These are phyloP conservation scores for Xylophagus ater DNA, from an alignment of 2,888 invertebrate species.

Conservation along the genomic window DNA sequence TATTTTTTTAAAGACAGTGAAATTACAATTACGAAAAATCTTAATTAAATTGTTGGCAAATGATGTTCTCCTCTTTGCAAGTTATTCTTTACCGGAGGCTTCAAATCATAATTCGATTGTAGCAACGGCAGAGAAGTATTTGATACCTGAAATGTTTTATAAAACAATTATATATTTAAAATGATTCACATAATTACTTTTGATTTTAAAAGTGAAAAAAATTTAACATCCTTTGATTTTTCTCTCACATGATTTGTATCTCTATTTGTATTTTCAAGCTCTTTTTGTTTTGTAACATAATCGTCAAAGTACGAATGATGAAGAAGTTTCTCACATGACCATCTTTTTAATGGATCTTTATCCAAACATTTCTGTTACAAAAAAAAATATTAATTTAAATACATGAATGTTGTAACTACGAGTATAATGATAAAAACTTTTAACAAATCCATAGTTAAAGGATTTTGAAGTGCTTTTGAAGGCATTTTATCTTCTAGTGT, in stretches of 20 bases:
- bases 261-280: conserved; percentile 37
- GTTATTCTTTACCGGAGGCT: conserved; percentile 34
- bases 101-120: conserved; percentile 34
- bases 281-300: conserved; percentile 70
- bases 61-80: conserved; percentile 38
- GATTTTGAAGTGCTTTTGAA: conserved; percentile 51
- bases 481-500: conserved; percentile 81
- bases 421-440: conserved; percentile 46
- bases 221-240: conserved; percentile 47
- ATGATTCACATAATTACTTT: conserved; percentile 17
- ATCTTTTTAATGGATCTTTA: conserved; percentile 83
- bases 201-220: conserved; percentile 18
- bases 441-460: conserved; percentile 70
- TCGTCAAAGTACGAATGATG: conserved; percentile 87
- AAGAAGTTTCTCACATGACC: conserved; percentile 84
- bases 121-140: conserved; percentile 39
- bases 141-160: conserved; percentile 29
- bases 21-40: too few species aligned
- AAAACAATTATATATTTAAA: conserved; percentile 7
- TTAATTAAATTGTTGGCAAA: conserved; percentile 36
- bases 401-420: neutral
- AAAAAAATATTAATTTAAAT: conserved; percentile 8
- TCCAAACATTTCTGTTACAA: conserved; percentile 79
- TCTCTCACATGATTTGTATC: conserved; percentile 53
- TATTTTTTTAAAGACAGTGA: too few species aligned